phyloP scores from a whole-genome alignment of 1,140 invertebrate genomes.

The Cheumatopsyche charites region DNA sequence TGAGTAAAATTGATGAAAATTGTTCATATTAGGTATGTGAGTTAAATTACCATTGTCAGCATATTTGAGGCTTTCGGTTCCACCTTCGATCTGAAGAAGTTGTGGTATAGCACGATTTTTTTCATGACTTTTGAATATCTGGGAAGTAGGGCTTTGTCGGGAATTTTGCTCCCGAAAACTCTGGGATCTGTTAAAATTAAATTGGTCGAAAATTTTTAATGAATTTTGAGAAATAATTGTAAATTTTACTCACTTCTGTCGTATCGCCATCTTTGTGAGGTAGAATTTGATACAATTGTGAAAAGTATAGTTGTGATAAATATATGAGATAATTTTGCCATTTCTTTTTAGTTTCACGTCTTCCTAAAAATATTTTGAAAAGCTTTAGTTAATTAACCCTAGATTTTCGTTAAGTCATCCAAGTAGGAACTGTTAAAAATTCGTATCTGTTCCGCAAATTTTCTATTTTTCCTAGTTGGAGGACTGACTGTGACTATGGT shows the following conservation, averaged over 20 bases:
- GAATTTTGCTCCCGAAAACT: constrained; percentile 66
- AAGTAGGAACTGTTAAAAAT: no score
- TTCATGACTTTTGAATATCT: constrained; percentile 65
- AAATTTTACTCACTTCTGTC: constrained; percentile 42
- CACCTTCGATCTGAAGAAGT: constrained; percentile 77
- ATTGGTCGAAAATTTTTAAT: not conserved
- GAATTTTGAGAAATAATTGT: no score
- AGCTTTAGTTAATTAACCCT: no score
- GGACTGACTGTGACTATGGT: no score
- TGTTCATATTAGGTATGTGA: no score
- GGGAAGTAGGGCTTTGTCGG: constrained; percentile 65
- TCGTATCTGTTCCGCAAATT: no score
- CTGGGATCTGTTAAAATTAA: constrained; percentile 58
- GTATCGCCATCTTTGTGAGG: constrained; percentile 33
- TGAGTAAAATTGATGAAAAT: no score
- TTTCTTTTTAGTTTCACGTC: not conserved
- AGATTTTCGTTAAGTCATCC: no score
- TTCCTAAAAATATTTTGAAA: not conserved
- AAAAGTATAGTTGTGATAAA: not conserved
- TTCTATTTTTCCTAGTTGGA: no score
- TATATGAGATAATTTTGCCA: constrained; percentile 2
- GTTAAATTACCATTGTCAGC: constrained; percentile 78
- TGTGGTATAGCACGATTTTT: constrained; percentile 78
- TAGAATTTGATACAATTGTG: constrained; percentile 1
- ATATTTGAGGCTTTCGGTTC: constrained; percentile 78